phyloP scores from a whole-genome alignment of 1,140 invertebrate genomes.

The Potamilus streckersoni region DNA sequence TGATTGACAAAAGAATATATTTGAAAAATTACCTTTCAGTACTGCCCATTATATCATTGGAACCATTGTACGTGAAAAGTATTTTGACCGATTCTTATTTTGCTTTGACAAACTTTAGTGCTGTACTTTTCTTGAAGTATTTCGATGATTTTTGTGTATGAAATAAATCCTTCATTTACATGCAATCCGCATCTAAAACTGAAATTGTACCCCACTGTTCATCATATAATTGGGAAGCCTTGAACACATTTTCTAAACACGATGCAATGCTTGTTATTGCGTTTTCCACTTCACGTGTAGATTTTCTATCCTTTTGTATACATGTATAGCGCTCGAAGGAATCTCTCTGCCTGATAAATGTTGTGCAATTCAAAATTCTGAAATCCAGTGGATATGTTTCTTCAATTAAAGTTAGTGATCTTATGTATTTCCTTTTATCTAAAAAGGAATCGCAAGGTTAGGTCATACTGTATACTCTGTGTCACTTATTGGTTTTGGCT shows the following conservation, averaged over 20 bases:
- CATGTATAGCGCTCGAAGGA: constrained; percentile 62
- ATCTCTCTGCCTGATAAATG: constrained; percentile 53
- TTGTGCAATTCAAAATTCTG: constrained; percentile 55
- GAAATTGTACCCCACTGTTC: constrained; percentile 33
- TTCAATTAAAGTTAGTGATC: constrained; percentile 13
- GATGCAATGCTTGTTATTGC: constrained; percentile 7
- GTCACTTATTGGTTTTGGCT: background rate
- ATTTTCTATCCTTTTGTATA: constrained; percentile 60
- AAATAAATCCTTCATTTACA: constrained; percentile 41
- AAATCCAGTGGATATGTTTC: constrained; percentile 35
- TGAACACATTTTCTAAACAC: constrained; percentile 30
- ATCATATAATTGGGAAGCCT: constrained; percentile 26
- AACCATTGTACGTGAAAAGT: constrained; percentile 42
- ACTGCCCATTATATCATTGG: constrained; percentile 49
- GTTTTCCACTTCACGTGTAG: constrained; percentile 9
- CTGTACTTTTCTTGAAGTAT: constrained; percentile 61
- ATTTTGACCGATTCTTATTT: constrained; percentile 57
- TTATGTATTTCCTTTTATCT: constrained; percentile 19
- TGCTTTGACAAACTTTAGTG: constrained; percentile 60
- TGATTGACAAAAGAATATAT: too few relatives aligned
- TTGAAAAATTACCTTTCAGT: too few relatives aligned
- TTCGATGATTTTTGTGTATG: constrained; percentile 44
- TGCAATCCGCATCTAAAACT: constrained; percentile 45
- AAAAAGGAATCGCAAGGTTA: background rate
- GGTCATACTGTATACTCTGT: constrained; percentile 6